Evolutionary conservation across 2,113 vertebrate species (phyloP), one percentile per base, ranked within the genome.

Genomic region (Chionodraco myersi): DNA sequence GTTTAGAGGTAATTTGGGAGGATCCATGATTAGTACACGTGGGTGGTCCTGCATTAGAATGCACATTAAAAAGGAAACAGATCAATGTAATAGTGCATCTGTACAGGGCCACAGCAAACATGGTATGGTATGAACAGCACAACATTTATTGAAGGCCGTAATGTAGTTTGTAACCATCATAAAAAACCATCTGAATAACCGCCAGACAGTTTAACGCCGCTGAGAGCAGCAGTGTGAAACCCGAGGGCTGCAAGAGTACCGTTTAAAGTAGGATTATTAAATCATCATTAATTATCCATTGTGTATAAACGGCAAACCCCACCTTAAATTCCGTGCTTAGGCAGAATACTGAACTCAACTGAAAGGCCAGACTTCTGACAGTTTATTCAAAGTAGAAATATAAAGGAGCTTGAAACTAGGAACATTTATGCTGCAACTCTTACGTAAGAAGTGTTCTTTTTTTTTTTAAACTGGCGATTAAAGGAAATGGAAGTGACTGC

Each of bases 401-500:
- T 44, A 72, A 73, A 63, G 23, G 18, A 12, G 41, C 10, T 70
- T 61, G 21, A 15, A 41, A 66, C 53, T 0, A 44, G 23, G 5
- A 11, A 10, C 12, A 45, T 51, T 44, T 16, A 67, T 26, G n/a
- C 13, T 57, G 71, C 57, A 75, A 57, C 9, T 65, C 41, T 73
- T 47, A 14, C 23, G 36, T n/a, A 80, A 80, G 5, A 41, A 21
- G 18, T 6, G 6, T 0, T 23, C 23, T 30, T 30, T 15, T 47
- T 41, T 41, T 36, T n/a, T 26, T 34, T 2, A 30, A 76, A 44
- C 53, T 56, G 6, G 9, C 1, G 6, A 57, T 62, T 12, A 67
- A 62, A 62, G 74, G 60, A 77, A 87, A 52, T 18, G 48, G 21
- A 73, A 60, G 48, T 10, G 64, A 61, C 71, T 64, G 60, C 47